A percentile compares a stretch with the other conserved stretches of the same genome.
phyloP scores from a whole-genome alignment of 2,797 vertebrate genomes.

The Sebastes trivittatus region DNA sequence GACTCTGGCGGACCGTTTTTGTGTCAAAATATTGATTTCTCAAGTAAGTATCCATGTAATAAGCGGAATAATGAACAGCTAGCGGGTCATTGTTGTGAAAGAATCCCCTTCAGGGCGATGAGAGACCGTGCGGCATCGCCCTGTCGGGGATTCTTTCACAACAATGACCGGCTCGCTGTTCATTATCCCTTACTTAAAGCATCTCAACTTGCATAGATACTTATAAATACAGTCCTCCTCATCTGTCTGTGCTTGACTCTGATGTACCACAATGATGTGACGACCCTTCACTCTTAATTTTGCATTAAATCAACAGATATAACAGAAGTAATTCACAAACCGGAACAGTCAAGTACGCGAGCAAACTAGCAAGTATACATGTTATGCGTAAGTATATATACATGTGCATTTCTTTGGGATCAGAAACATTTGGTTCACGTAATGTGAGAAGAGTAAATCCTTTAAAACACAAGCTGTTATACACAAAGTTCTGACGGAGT shows the following conservation, averaged over 20 bases:
- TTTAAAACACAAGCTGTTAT: slow-evolving; percentile 25
- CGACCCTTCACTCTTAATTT: not conserved
- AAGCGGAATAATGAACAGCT: too few species aligned
- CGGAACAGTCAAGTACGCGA: slow-evolving; percentile 68
- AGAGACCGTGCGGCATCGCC: too few species aligned
- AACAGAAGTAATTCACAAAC: slow-evolving; percentile 25
- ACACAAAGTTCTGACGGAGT: slow-evolving; percentile 20
- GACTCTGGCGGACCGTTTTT: too few species aligned
- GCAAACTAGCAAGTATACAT: slow-evolving; percentile 56
- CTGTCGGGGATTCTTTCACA: too few species aligned
- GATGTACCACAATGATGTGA: not conserved
- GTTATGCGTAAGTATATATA: slow-evolving; percentile 58
- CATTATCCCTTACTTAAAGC: not conserved
- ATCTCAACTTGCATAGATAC: slow-evolving; percentile 22
- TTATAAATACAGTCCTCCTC: slow-evolving; percentile 15
- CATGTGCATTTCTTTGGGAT: slow-evolving; percentile 72
- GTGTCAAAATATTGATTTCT: too few species aligned
- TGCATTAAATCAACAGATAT: slow-evolving; percentile 11
- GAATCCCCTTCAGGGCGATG: too few species aligned
- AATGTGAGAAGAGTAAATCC: slow-evolving; percentile 20
- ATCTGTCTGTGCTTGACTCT: slow-evolving; percentile 4
- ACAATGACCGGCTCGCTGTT: too few species aligned
- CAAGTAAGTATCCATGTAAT: too few species aligned
- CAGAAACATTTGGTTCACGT: slow-evolving; percentile 45
- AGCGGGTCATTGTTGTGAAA: too few species aligned